These are phyloP conservation scores for Bombylius discolor DNA, from an alignment of 2,888 invertebrate species.

Conservation along the genomic window DNA sequence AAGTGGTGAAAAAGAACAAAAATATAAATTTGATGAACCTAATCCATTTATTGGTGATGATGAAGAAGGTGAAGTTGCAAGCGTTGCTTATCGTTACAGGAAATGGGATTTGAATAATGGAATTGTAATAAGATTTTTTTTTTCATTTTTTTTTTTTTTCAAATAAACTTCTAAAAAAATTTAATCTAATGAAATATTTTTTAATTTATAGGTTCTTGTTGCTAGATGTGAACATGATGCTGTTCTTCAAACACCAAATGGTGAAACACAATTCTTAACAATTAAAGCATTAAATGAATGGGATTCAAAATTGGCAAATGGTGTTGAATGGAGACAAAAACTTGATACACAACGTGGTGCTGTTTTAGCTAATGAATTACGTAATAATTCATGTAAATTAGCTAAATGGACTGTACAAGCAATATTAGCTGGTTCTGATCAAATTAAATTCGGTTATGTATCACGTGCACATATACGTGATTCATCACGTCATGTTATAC, in stretches of 20 bases:
- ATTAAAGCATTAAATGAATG: slow-evolving; percentile 98
- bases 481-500: slow-evolving; percentile 88
- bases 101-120: slow-evolving; percentile 94
- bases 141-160: not conserved
- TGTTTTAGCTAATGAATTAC: slow-evolving; percentile 92
- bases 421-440: slow-evolving; percentile 88
- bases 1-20: slow-evolving; percentile 57
- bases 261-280: slow-evolving; percentile 82
- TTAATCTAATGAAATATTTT: not conserved
- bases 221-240: slow-evolving; percentile 96
- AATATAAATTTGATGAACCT: slow-evolving; percentile 75
- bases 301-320: slow-evolving; percentile 92
- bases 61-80: slow-evolving; percentile 85
- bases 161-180: not conserved
- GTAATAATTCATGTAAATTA: slow-evolving; percentile 98
- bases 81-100: slow-evolving; percentile 92
- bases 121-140: slow-evolving; percentile 43
- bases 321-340: slow-evolving; percentile 97
- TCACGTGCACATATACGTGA: slow-evolving; percentile 87
- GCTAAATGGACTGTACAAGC: slow-evolving; percentile 99
- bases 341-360: slow-evolving; percentile 96
- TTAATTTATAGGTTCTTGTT: slow-evolving; percentile 50
- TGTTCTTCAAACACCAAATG: slow-evolving; percentile 72
- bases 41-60: slow-evolving; percentile 92
- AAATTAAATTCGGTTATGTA: slow-evolving; percentile 98